A percentile compares a stretch with the other conserved stretches of the same genome.
phyloP scores from a whole-genome alignment of 2,113 vertebrate genomes.

The Cygnus buccinator region DNA sequence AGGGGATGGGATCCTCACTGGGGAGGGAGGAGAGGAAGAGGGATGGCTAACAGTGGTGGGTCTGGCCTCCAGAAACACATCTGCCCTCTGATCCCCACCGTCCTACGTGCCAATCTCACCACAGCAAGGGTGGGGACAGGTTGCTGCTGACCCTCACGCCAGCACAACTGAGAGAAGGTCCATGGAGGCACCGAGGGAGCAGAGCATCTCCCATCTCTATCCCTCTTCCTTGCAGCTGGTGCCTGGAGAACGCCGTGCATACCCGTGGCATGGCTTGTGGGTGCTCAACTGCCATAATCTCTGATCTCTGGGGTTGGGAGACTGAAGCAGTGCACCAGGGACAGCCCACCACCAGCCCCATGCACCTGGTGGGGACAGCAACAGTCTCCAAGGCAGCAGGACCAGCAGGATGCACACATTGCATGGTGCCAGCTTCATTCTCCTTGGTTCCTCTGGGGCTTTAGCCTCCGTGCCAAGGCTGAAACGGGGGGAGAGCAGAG shows the following conservation, averaged over 20 bases:
- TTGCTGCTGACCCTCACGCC: not conserved
- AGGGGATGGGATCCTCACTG: not conserved
- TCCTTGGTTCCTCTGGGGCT: not conserved
- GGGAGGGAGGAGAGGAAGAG: not conserved
- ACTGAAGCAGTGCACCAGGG: not conserved
- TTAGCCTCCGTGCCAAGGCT: not conserved
- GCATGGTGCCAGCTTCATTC: not conserved
- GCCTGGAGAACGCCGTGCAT: not conserved
- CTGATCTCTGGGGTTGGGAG: not conserved
- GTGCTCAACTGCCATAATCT: not conserved
- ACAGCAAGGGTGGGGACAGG: not conserved
- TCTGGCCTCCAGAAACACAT: not conserved
- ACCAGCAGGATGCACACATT: not conserved
- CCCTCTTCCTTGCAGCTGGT: not conserved
- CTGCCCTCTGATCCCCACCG: no score
- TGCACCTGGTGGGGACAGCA: accelerated
- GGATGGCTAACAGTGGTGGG: not conserved
- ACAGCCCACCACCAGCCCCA: not conserved
- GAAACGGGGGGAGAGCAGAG: not conserved
- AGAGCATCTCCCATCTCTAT: not conserved
- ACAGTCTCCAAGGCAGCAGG: not conserved
- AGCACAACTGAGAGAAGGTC: not conserved
- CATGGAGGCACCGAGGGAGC: not conserved
- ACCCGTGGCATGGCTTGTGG: not conserved
- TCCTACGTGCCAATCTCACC: not conserved